Conservation (phyloP, 2,113 vertebrate species). For the Ptychochromis oligacanthus region DNA sequence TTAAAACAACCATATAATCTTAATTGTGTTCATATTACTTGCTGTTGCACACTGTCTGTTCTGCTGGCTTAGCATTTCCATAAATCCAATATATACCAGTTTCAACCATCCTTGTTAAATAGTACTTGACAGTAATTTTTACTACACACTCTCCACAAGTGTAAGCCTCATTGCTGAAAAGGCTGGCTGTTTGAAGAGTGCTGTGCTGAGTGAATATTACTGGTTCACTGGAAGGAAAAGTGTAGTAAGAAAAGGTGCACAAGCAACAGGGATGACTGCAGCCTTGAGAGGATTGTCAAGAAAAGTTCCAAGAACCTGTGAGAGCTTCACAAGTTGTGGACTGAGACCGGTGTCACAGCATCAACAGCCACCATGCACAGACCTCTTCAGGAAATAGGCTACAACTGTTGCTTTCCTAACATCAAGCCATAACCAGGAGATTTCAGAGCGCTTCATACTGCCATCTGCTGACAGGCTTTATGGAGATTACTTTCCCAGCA, state of each 20-base stretch:
- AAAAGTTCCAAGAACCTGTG: not conserved
- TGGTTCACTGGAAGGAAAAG: not conserved
- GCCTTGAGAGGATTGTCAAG: not conserved
- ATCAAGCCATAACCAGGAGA: not conserved
- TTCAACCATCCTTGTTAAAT: not conserved
- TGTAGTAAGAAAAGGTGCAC: not conserved
- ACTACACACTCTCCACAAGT: not conserved
- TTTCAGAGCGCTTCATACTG: not conserved
- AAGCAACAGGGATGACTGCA: too few relatives aligned
- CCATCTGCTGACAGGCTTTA: not conserved
- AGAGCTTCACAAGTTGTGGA: not conserved
- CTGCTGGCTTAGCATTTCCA: not conserved
- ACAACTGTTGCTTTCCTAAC: not conserved
- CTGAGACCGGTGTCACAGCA: not conserved
- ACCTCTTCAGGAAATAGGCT: not conserved
- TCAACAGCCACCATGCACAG: not conserved
- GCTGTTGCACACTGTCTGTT: not conserved
- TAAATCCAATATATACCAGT: not conserved
- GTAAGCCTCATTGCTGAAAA: not conserved
- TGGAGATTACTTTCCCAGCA: not conserved
- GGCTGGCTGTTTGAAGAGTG: not conserved
- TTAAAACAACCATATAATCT: not conserved
- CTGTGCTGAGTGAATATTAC: not conserved
- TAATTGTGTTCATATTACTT: not conserved
- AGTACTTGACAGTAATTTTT: not conserved